Evolutionary conservation across 2,797 vertebrate species (phyloP).

Genomic region (Parauchenoglanis punctatus): DNA sequence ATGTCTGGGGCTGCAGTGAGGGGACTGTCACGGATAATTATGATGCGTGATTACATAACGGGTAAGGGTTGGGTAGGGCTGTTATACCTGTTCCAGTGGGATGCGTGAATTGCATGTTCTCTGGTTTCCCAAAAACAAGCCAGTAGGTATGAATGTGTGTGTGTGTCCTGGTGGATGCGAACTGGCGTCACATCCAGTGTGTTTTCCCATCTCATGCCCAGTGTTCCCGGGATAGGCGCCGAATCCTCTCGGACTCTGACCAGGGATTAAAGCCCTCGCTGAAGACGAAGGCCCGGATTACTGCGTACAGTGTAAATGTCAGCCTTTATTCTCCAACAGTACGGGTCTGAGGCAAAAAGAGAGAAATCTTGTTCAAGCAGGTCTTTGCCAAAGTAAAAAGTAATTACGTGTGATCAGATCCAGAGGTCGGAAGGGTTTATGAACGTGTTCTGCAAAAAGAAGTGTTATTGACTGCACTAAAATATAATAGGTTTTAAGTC

Average conservation of each 20-base stretch:
- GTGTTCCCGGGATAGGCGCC: too few relatives aligned
- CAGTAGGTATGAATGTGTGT: constrained; percentile 13
- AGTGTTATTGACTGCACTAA: too few relatives aligned
- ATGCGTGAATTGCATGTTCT: too few relatives aligned
- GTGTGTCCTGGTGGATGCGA: neutral
- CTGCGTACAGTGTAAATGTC: neutral
- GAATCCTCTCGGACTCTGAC: neutral
- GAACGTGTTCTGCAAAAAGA: neutral
- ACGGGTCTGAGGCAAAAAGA: too few relatives aligned
- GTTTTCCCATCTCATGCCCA: too few relatives aligned
- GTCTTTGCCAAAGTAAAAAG: too few relatives aligned
- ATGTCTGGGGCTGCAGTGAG: neutral
- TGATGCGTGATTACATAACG: neutral
- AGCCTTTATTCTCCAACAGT: neutral
- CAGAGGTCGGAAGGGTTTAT: neutral
- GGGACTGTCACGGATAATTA: neutral
- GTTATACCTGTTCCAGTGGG: neutral
- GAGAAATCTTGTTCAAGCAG: too few relatives aligned
- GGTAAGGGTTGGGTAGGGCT: neutral
- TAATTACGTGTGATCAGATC: too few relatives aligned
- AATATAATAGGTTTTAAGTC: too few relatives aligned
- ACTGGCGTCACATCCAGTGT: too few relatives aligned
- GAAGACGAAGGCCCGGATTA: neutral
- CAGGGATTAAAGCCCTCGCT: neutral
- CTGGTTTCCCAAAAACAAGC: neutral